Evolutionary conservation across 2,797 vertebrate genomes (phyloP), one percentile per base, ranked within the genome.

Genomic region (Lutjanus campechanus): DNA sequence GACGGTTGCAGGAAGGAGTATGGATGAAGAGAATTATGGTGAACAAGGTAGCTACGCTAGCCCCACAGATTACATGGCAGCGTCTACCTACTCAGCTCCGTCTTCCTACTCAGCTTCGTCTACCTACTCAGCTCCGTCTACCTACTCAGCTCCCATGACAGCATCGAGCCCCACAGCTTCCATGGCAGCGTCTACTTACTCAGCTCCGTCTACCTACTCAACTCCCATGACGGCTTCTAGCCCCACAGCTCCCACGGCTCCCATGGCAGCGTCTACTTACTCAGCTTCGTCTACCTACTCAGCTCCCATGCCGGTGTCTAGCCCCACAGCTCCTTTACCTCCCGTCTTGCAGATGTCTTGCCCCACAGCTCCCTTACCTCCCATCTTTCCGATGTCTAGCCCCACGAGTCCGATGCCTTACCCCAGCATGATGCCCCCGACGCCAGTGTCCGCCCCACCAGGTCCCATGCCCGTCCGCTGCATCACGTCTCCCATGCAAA

Each of bases 11-110:
- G n/a, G 93, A 69, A 67, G 11, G 43, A 73, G 44, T 44, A 93
- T 96, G 77, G 95, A 96, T 1, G 58, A 72, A 17, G n/a, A 49
- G 19, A 22, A 2, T 16, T 2, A 6, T 9, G 15, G 5, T 16
- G 17, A 1, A 51, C 25, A 40, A 36, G 11, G 13, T 15, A 15
- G 13, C 46, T 47, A 6, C 46, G 16, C 11, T 13, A 25, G 11
- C 22, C 11, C 20, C 53, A 25, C 50, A 51, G 2, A 2, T 51
- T 9, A n/a, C 10, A 54, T 5, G 11, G 17, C 50, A n/a, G 13
- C 47, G 1, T 19, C 17, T 7, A 51, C 1, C 19, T 9, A 9
- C 9, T 13, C n/a, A 19, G 8, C 16, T 4, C 50, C 47, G 1
- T 19, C 17, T 7, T 19, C 1, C 19, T 9, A 9, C 9, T 13